These are phyloP conservation scores for Ditylenchus dipsaci DNA, from an alignment of 1,140 invertebrate species.

Conservation along the genomic window DNA sequence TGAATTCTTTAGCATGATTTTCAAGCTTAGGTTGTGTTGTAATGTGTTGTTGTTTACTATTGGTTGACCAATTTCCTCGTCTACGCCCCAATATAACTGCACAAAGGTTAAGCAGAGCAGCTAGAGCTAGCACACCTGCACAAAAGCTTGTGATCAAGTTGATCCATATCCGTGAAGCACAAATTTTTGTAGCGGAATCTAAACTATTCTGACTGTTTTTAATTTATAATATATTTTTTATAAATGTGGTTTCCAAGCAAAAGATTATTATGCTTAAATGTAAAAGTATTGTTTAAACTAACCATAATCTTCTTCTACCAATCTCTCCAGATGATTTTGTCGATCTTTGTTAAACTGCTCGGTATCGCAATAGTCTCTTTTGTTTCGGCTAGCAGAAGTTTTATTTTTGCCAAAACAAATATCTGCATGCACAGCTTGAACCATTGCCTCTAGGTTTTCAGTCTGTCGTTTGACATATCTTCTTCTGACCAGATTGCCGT, in stretches of 20 bases:
- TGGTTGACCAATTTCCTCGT: neutral
- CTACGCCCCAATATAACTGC: neutral
- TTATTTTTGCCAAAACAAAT: constrained; percentile 10
- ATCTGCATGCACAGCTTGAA: constrained; percentile 25
- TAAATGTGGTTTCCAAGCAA: neutral
- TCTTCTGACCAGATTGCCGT: neutral
- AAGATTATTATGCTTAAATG: neutral
- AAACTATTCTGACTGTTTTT: neutral
- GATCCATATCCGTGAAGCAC: neutral
- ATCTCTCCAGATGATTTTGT: constrained; percentile 17
- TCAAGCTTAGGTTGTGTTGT: neutral
- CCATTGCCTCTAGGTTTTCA: neutral
- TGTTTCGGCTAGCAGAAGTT: neutral
- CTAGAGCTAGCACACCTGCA: neutral
- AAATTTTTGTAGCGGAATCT: neutral
- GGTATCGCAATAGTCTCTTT: constrained; percentile 8
- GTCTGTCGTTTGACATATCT: neutral
- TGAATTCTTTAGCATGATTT: too few relatives aligned
- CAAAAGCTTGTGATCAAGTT: neutral
- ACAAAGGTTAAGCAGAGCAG: neutral
- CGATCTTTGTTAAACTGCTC: constrained; percentile 6
- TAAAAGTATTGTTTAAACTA: constrained; percentile 1
- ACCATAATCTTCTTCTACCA: neutral
- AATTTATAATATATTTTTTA: neutral
- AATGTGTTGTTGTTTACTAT: neutral